Conservation (phyloP, 2,113 vertebrate species). For the Silurus asotus region DNA sequence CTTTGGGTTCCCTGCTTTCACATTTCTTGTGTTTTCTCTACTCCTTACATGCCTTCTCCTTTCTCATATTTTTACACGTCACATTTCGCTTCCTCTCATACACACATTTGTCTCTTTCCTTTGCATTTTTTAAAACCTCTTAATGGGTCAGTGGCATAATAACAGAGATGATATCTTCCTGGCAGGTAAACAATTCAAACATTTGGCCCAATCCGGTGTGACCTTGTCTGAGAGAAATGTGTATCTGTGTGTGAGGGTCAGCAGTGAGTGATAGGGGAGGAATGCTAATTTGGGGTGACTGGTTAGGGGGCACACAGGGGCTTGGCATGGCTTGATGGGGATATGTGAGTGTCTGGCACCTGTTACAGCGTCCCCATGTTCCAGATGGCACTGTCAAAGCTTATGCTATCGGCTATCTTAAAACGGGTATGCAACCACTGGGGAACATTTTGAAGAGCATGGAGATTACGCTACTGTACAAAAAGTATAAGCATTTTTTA, state of each 20-base stretch:
- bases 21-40: background rate
- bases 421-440: constrained; percentile 36
- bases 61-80: constrained; percentile 38
- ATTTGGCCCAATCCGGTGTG: constrained; percentile 24
- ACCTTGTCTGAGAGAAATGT: constrained; percentile 27
- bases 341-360: constrained; percentile 44
- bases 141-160: constrained; percentile 20
- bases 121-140: background rate
- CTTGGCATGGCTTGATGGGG: constrained; percentile 38
- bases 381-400: constrained; percentile 50
- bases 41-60: constrained; percentile 21
- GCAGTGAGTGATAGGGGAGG: constrained; percentile 28
- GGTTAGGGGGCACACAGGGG: constrained; percentile 26
- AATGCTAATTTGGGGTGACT: constrained; percentile 43
- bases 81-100: background rate
- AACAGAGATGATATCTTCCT: constrained; percentile 27
- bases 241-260: constrained; percentile 19
- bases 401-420: constrained; percentile 50
- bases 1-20: background rate
- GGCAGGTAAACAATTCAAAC: constrained; percentile 45
- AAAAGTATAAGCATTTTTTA: background rate
- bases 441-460: constrained; percentile 16
- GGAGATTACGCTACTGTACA: background rate
- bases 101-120: constrained; percentile 39
- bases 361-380: constrained; percentile 45